Percentiles rank a stretch among this genome's conserved stretches.
phyloP scores from a whole-genome alignment of 2,113 vertebrate species.

The Candoia aspera region DNA sequence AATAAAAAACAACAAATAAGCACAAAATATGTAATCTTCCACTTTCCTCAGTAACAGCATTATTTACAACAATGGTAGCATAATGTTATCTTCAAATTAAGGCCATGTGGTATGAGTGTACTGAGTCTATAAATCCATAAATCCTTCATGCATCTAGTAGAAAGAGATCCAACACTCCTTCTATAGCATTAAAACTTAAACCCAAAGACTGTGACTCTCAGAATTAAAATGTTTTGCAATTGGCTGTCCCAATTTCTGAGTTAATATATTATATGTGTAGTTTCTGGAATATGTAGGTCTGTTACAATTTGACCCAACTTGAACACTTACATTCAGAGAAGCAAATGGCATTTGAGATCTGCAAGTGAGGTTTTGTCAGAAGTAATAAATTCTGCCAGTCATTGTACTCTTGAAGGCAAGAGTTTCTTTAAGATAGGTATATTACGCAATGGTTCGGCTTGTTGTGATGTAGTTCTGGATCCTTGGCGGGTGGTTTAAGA shows the following conservation, averaged over 20 bases:
- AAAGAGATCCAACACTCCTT: not conserved
- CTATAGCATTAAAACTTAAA: not conserved
- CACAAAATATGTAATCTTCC: not conserved
- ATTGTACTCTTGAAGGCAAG: not conserved
- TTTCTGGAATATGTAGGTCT: not conserved
- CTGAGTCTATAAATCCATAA: not conserved
- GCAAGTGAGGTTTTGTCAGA: not conserved
- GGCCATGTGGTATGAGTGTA: not conserved
- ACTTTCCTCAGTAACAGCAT: not conserved
- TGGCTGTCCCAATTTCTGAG: not conserved
- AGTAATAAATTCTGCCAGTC: not conserved
- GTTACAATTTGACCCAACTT: not conserved
- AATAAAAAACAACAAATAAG: not conserved
- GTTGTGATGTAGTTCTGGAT: not conserved
- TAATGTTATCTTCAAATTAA: not conserved
- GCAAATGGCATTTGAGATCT: not conserved
- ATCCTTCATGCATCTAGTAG: not conserved
- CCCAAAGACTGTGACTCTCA: not conserved
- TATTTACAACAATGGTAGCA: not conserved
- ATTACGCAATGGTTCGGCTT: not conserved
- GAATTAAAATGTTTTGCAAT: not conserved
- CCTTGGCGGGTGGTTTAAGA: not conserved
- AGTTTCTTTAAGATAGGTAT: not conserved
- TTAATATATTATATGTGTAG: not conserved
- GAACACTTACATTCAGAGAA: not conserved